phyloP scores from a whole-genome alignment of 2,888 invertebrate genomes.

The Ligdia adustata region DNA sequence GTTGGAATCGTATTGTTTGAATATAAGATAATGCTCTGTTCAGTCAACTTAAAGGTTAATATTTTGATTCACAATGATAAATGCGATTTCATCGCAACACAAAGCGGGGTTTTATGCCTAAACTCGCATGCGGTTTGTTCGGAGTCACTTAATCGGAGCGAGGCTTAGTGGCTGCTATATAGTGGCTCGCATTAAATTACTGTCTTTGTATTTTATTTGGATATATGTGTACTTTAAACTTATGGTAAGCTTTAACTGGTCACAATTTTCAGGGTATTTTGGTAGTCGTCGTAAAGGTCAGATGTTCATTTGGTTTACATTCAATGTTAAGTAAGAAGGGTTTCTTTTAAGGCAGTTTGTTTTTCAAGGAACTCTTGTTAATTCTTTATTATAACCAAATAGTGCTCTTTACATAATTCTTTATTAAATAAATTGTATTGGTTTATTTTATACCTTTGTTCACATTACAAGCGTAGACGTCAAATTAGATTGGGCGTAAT shows the following conservation, averaged over 20 bases:
- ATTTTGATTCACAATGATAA: conserved; percentile 41
- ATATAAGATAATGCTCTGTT: conserved; percentile 1
- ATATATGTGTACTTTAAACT: conserved; percentile 55
- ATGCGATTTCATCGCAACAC: conserved; percentile 43
- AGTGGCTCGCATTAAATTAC: conserved; percentile 65
- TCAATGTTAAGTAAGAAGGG: too few relatives aligned
- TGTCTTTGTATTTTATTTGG: conserved; percentile 63
- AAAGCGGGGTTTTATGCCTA: conserved; percentile 52
- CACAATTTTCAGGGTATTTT: too few relatives aligned
- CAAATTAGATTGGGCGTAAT: too few relatives aligned
- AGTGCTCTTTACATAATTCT: too few relatives aligned
- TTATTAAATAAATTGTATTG: too few relatives aligned
- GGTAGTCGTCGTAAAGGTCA: too few relatives aligned
- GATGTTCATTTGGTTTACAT: too few relatives aligned
- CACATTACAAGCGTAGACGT: too few relatives aligned
- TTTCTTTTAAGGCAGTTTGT: too few relatives aligned
- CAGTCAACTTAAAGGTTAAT: conserved; percentile 28
- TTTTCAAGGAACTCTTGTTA: too few relatives aligned
- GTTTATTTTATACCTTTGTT: too few relatives aligned
- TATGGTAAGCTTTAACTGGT: conserved; percentile 57
- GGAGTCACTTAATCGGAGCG: conserved; percentile 58
- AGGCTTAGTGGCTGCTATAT: conserved; percentile 58
- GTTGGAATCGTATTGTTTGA: conserved; percentile 8
- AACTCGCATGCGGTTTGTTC: conserved; percentile 61
- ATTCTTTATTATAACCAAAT: too few relatives aligned